Conservation (phyloP, 2,888 invertebrate genomes). For the Lasioglossum marginatum region DNA sequence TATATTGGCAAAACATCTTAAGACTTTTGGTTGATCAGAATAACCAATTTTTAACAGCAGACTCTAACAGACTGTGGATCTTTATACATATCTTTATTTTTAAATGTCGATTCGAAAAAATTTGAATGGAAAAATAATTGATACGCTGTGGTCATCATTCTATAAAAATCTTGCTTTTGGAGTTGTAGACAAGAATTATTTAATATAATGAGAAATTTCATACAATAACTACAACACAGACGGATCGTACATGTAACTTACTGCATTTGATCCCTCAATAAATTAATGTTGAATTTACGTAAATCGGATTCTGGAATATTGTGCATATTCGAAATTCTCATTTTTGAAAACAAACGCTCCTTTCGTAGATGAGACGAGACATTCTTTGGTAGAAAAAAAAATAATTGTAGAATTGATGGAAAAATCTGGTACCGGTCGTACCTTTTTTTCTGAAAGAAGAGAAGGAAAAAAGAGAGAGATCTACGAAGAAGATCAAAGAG, state of each 20-base stretch:
- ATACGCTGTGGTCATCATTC: too few species aligned
- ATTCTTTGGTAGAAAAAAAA: slow-evolving; percentile 12
- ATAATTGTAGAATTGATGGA: slow-evolving; percentile 39
- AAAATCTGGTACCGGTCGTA: slow-evolving; percentile 15
- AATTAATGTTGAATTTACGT: not conserved
- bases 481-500: slow-evolving; percentile 76
- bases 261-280: not conserved
- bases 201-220: not conserved
- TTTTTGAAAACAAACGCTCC: slow-evolving; percentile 1
- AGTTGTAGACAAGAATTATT: not conserved
- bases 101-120: not conserved
- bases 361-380: not conserved
- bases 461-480: not conserved
- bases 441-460: not conserved
- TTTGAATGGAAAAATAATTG: not conserved
- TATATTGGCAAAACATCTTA: not conserved
- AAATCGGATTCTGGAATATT: not conserved
- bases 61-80: not conserved
- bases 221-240: not conserved
- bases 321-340: slow-evolving; percentile 4
- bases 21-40: not conserved
- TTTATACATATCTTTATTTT: not conserved
- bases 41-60: not conserved
- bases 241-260: too few species aligned
- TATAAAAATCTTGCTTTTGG: not conserved